Evolutionary conservation across 2,888 invertebrate genomes (phyloP).

Genomic region (Scaptodrosophila latifasciaeformis): DNA sequence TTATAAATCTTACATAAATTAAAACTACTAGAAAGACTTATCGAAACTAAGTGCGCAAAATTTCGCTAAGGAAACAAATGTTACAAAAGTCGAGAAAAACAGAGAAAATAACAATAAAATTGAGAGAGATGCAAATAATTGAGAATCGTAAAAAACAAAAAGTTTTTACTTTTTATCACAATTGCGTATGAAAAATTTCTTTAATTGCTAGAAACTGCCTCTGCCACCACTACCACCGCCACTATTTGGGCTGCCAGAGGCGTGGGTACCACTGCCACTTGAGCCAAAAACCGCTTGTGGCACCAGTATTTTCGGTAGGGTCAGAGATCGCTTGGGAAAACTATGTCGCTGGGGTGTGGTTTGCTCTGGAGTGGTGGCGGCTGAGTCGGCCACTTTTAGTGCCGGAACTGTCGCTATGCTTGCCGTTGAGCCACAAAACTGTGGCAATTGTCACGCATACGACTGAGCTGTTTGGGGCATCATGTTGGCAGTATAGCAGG

Average conservation of each 20-base stretch:
- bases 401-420: conserved; percentile 1
- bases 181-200: conserved; percentile 73
- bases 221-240: conserved; percentile 34
- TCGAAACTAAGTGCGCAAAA: too few species aligned
- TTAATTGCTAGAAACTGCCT: conserved; percentile 72
- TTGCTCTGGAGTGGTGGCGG: conserved; percentile 34
- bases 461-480: conserved; percentile 77
- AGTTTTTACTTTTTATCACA: conserved; percentile 71
- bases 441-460: conserved; percentile 77
- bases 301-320: conserved; percentile 66
- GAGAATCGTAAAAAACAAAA: conserved; percentile 24
- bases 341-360: conserved; percentile 42
- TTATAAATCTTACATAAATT: too few species aligned
- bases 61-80: conserved; percentile 64
- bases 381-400: conserved; percentile 6
- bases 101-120: conserved; percentile 14
- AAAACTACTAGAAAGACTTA: too few species aligned
- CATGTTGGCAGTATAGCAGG: conserved; percentile 59
- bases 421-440: conserved; percentile 30
- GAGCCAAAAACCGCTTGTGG: conserved; percentile 32
- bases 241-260: conserved; percentile 31
- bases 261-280: conserved; percentile 31
- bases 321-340: conserved; percentile 66
- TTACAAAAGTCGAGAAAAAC: conserved; percentile 44
- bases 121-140: conserved; percentile 16